phyloP scores from a whole-genome alignment of 2,797 vertebrate species.

The Falco rusticolus region DNA sequence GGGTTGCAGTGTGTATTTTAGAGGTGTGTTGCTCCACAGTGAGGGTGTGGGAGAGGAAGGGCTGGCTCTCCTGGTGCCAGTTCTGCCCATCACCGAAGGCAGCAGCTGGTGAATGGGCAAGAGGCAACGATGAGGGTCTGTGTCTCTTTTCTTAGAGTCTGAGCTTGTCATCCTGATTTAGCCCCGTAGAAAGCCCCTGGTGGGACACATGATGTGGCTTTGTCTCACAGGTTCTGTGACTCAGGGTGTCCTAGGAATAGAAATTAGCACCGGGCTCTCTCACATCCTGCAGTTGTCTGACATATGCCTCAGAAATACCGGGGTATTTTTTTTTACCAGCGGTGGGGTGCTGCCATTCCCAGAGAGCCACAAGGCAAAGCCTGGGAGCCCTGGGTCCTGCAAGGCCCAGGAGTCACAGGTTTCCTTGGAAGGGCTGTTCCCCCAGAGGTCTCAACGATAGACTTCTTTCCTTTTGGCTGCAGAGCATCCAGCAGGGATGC shows the following conservation, averaged over 20 bases:
- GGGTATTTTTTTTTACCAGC: not conserved
- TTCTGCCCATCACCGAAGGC: not conserved
- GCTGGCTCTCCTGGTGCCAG: not conserved
- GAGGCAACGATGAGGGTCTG: not conserved
- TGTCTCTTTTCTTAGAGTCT: not conserved
- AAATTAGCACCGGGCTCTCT: not conserved
- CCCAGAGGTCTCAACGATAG: not conserved
- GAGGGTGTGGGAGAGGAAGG: not conserved
- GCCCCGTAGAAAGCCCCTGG: not conserved
- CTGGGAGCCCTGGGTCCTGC: not conserved
- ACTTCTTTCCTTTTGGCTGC: not conserved
- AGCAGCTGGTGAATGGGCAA: not conserved
- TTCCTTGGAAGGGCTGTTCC: not conserved
- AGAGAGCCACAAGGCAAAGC: not conserved
- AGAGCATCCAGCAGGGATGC: not conserved
- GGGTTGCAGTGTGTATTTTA: not conserved
- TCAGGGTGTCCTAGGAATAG: not conserved
- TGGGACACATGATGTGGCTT: not conserved
- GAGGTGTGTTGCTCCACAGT: not conserved
- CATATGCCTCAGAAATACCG: not conserved
- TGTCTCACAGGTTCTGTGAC: not conserved
- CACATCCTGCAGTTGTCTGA: not conserved
- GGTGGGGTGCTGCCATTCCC: not conserved
- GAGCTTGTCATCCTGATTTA: not conserved
- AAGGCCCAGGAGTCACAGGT: not conserved